Evolutionary conservation across 2,797 vertebrate genomes (phyloP), one percentile per base, ranked within the genome.

Genomic region (Decapterus maruadsi): DNA sequence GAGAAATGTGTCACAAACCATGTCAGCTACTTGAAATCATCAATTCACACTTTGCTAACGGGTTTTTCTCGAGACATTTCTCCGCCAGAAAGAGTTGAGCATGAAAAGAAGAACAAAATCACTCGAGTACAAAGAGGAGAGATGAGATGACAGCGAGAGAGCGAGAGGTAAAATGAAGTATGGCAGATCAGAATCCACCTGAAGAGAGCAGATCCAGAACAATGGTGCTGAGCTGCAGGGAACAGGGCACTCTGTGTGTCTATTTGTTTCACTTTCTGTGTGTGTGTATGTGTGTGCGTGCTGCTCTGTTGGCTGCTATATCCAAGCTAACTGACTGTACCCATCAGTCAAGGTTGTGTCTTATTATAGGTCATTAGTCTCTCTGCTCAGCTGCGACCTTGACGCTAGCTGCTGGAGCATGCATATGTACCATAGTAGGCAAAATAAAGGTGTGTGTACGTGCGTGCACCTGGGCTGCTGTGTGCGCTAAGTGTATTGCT

Each of bases 301-400:
- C 16, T 67, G 51, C 63, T 82, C 68, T 62, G 46, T 78, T 87
- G 77, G 80, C 83, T 77, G 72, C 80, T 78, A 78, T 72, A 82
- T 77, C 84, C 81, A 81, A 75, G 77, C 77, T 87, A 84, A 84
- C 84, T 82, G 87, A 88, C 85, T 91, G 89, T 89, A 78, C 81
- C 84, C 83, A 90, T 89, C 91, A 92, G 89, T 90, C 91, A 91
- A 92, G 91, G 89, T 90, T 91, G 84, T 87, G 89, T 87, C 89
- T 90, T 88, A 90, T 93, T 93, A 92, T 85, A 89, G 89, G 91
- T 89, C 90, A 90, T 93, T 91, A 90, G 88, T 89, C 83, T 90
- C 83, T 82, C 81, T 81, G 80, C 90, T 92, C 87, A 87, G 89
- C 83, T 83, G 75, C 65, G 71, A 93, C 92, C 90, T 93, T 93